phyloP scores from a whole-genome alignment of 2,797 vertebrate genomes.

The Poliocrania exsul region DNA sequence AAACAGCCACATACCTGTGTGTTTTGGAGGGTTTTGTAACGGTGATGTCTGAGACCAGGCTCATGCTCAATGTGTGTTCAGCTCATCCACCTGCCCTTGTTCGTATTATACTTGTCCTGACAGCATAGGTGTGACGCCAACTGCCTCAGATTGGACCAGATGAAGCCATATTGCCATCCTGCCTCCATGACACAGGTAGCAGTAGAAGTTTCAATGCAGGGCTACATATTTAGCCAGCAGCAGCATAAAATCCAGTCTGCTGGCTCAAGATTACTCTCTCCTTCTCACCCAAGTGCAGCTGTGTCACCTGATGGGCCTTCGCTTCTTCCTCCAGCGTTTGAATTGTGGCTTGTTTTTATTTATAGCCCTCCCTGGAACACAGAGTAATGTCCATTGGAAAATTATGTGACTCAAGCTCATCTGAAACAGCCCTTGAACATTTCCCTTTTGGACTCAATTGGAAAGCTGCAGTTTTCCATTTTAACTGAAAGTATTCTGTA shows the following conservation, averaged over 20 bases:
- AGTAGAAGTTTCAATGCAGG: rapidly evolving
- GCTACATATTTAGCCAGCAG: rapidly evolving
- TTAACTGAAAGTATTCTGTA: not conserved
- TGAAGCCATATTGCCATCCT: not conserved
- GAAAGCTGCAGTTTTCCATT: conserved; percentile 21
- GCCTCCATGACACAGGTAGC: not conserved
- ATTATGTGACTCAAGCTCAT: not conserved
- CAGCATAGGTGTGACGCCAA: rapidly evolving
- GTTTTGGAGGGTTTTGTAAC: not conserved
- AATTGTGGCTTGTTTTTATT: not conserved
- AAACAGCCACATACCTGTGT: not conserved
- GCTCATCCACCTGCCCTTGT: not conserved
- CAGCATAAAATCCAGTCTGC: not conserved
- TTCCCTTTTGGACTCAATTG: not conserved
- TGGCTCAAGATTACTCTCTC: not conserved
- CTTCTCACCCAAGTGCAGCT: not conserved
- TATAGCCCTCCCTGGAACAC: not conserved
- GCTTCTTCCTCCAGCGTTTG: not conserved
- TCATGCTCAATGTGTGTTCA: not conserved
- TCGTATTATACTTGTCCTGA: rapidly evolving
- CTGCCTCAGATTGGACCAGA: not conserved
- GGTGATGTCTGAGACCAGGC: rapidly evolving
- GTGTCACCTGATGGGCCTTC: not conserved
- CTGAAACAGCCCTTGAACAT: not conserved
- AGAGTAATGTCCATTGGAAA: not conserved